Percentiles rank a stretch among this genome's conserved stretches.
These are phyloP conservation scores for Symphodus melops DNA, from an alignment of 2,113 vertebrate genomes.

Conservation along the genomic window DNA sequence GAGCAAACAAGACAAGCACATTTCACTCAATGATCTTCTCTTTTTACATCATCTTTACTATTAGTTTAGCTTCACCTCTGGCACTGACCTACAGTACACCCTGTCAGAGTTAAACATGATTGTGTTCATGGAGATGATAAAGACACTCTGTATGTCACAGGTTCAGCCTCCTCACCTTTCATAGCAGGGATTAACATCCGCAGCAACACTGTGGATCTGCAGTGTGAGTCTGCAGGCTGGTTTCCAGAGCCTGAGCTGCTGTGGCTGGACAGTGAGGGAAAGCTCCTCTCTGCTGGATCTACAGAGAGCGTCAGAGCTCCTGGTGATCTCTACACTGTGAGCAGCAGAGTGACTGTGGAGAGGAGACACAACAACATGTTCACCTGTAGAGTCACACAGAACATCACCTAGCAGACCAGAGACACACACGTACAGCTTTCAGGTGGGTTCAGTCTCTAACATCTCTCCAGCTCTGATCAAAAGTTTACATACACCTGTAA, in stretches of 20 bases:
- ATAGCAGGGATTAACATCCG: too few relatives aligned
- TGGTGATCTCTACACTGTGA: slow-evolving; percentile 12
- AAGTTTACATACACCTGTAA: too few relatives aligned
- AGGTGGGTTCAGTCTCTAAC: neutral
- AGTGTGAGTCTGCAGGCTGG: neutral
- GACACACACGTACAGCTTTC: neutral
- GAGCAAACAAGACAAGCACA: too few relatives aligned
- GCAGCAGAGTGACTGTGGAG: slow-evolving; percentile 21
- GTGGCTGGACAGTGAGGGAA: neutral
- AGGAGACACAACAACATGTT: neutral
- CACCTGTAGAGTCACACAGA: neutral
- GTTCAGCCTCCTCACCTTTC: too few relatives aligned
- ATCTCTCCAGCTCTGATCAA: too few relatives aligned
- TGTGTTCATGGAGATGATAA: too few relatives aligned
- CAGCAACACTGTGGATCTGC: neutral
- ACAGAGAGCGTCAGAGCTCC: slow-evolving; percentile 15
- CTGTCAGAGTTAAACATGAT: too few relatives aligned
- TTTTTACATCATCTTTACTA: too few relatives aligned
- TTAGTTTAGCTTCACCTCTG: too few relatives aligned
- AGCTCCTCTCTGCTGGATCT: slow-evolving; percentile 6
- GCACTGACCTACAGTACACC: too few relatives aligned
- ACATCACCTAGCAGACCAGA: slow-evolving; percentile 2
- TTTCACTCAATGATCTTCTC: too few relatives aligned
- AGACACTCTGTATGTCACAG: too few relatives aligned
- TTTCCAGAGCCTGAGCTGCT: neutral